Conservation (phyloP, 2,113 vertebrate genomes). For the Empidonax alnorum region DNA sequence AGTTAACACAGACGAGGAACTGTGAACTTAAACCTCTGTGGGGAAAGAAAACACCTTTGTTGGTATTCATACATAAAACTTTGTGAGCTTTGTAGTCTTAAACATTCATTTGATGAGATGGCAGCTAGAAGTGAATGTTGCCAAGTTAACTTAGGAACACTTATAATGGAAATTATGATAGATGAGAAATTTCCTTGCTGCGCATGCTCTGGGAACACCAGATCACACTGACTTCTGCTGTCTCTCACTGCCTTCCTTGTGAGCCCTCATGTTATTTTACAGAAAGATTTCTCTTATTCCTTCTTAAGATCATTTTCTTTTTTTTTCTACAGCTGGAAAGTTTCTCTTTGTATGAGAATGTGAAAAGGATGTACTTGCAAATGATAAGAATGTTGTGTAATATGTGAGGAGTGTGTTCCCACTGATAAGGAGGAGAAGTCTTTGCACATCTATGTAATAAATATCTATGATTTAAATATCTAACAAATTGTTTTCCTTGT, state of each 20-base stretch:
- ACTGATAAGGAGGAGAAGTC: background rate
- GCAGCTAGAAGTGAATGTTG: background rate
- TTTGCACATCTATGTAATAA: background rate
- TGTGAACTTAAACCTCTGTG: background rate
- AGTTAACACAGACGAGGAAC: background rate
- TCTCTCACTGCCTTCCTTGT: background rate
- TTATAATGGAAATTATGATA: background rate
- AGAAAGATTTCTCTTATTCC: background rate
- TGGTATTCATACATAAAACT: background rate
- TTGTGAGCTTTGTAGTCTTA: background rate
- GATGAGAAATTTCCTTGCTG: background rate
- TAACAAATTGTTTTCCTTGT: background rate
- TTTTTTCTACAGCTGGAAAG: background rate
- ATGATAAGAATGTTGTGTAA: background rate
- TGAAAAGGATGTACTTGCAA: background rate
- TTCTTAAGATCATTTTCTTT: background rate
- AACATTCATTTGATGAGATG: slow-evolving; percentile 2
- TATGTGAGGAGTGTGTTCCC: background rate
- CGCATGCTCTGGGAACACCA: background rate
- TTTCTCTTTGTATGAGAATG: background rate
- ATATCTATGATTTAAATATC: background rate
- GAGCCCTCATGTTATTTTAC: background rate
- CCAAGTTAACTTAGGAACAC: background rate
- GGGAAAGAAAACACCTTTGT: background rate
- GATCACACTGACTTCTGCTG: background rate